phyloP scores from a whole-genome alignment of 2,797 vertebrate genomes.

The Crax fasciolata region DNA sequence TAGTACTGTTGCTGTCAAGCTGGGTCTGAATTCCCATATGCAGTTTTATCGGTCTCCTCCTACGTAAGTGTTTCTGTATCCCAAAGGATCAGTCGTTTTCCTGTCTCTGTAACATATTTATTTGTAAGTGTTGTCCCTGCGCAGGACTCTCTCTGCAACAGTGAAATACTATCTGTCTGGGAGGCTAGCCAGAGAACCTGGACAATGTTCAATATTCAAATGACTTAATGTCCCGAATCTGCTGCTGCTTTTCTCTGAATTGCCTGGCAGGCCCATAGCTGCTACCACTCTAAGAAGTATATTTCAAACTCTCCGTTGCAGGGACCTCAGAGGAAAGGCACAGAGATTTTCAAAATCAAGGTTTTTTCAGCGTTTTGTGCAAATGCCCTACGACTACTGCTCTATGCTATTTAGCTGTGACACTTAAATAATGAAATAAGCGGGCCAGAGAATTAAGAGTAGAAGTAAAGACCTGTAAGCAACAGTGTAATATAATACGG shows the following conservation, averaged over 20 bases:
- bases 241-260: background rate
- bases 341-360: background rate
- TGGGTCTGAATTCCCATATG: background rate
- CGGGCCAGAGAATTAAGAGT: constrained; percentile 9
- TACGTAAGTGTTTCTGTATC: background rate
- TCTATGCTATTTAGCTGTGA: background rate
- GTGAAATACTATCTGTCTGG: background rate
- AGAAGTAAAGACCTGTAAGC: constrained; percentile 13
- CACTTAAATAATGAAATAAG: constrained; percentile 21
- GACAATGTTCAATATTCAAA: background rate
- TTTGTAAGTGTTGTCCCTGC: background rate
- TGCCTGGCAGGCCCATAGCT: background rate
- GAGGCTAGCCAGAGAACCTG: background rate
- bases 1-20: background rate
- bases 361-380: background rate
- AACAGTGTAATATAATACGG: constrained; percentile 16
- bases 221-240: background rate
- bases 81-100: background rate
- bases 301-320: background rate
- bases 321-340: background rate
- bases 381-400: background rate
- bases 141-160: background rate
- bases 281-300: background rate
- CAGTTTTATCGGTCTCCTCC: background rate
- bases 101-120: background rate